A percentile compares a stretch with the other conserved stretches of the same genome.
Evolutionary conservation across 1,140 invertebrate genomes (phyloP).

Genomic region (Tribolium castaneum): DNA sequence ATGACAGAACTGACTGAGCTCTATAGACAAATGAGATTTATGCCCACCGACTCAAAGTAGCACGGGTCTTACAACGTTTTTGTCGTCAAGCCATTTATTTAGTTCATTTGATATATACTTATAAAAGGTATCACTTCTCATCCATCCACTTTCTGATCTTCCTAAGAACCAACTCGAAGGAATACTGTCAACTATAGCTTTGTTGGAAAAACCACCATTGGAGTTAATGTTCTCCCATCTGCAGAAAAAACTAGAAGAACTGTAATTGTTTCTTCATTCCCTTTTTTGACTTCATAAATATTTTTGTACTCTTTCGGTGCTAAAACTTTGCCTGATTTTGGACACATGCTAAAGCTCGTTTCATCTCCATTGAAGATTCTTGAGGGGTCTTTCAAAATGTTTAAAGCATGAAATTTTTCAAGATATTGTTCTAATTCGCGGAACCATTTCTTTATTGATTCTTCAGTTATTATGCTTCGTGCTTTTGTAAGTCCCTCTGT

Average conservation of each 20-base stretch:
- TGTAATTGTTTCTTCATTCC: slow-evolving; percentile 7
- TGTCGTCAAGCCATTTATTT: slow-evolving; percentile 7
- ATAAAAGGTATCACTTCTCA: slow-evolving; percentile 62
- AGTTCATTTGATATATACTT: slow-evolving; percentile 64
- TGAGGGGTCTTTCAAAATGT: slow-evolving; percentile 28
- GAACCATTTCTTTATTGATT: too few species aligned
- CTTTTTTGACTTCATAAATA: slow-evolving; percentile 33
- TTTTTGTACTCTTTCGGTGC: neutral
- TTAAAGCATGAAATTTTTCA: too few species aligned
- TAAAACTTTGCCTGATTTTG: slow-evolving; percentile 9
- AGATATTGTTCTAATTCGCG: too few species aligned
- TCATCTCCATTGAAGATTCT: slow-evolving; percentile 40
- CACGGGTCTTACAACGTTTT: slow-evolving; percentile 60
- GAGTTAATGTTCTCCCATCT: slow-evolving; percentile 43
- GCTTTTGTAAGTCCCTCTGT: too few species aligned
- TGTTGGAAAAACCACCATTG: slow-evolving; percentile 56
- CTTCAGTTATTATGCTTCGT: too few species aligned
- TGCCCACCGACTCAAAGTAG: slow-evolving; percentile 64
- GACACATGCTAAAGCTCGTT: slow-evolving; percentile 6
- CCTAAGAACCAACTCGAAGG: slow-evolving; percentile 60
- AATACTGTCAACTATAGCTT: slow-evolving; percentile 51
- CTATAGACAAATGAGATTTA: slow-evolving; percentile 60
- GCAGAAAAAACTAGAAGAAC: slow-evolving; percentile 36
- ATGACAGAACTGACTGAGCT: slow-evolving; percentile 61
- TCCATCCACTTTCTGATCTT: slow-evolving; percentile 62